Evolutionary conservation across 2,113 vertebrate species (phyloP).

Genomic region (Brachirus orientalis): DNA sequence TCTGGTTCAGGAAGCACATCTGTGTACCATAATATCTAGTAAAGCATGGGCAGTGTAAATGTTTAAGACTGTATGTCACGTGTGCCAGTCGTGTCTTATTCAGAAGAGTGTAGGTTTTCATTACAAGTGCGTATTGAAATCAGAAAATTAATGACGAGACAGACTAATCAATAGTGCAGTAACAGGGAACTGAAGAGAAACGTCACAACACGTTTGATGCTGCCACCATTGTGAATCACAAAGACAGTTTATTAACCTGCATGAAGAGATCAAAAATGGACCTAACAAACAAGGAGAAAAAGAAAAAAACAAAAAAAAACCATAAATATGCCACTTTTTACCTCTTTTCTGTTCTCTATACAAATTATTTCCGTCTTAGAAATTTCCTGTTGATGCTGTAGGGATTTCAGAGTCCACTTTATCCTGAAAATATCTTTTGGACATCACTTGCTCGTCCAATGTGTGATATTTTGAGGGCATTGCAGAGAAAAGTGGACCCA

Average conservation of each 20-base stretch:
- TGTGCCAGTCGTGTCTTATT: conserved; percentile 7
- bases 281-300: too few species aligned
- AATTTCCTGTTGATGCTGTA: neutral
- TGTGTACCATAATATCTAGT: conserved; percentile 20
- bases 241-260: too few species aligned
- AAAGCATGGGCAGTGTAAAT: conserved; percentile 4
- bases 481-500: conserved; percentile 28
- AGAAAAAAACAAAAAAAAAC: too few species aligned
- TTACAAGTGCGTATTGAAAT: too few species aligned
- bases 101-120: neutral
- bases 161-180: too few species aligned
- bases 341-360: too few species aligned
- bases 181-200: too few species aligned
- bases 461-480: conserved; percentile 36
- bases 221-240: too few species aligned
- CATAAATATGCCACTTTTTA: too few species aligned
- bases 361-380: neutral
- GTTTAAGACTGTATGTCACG: neutral
- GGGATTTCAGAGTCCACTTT: neutral
- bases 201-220: too few species aligned
- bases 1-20: conserved; percentile 56
- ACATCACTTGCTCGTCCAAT: conserved; percentile 4
- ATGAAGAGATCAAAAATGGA: too few species aligned
- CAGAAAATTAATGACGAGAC: too few species aligned
- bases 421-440: conserved; percentile 31